A percentile compares a stretch with the other conserved stretches of the same genome.
Conservation (phyloP, 1,140 invertebrate genomes). For the Sarcophaga peregrina region DNA sequence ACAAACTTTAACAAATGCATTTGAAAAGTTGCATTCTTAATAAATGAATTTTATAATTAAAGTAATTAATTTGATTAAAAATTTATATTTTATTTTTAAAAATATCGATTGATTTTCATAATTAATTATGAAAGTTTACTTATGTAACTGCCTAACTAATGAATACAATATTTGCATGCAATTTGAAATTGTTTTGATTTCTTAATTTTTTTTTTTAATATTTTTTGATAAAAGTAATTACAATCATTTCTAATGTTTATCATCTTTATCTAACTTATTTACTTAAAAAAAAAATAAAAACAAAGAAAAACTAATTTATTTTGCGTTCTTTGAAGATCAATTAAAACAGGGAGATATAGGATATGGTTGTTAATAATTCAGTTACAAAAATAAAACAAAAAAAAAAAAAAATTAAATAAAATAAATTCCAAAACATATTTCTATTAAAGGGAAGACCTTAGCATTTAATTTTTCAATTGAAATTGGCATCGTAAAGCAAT, state of each 20-base stretch:
- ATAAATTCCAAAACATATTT: background rate
- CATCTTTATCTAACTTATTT: slow-evolving; percentile 23
- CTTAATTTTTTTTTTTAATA: no score
- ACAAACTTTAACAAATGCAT: no score
- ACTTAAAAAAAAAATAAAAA: slow-evolving; percentile 6
- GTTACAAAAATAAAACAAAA: background rate
- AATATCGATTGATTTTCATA: no score
- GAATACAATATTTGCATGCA: slow-evolving; percentile 14
- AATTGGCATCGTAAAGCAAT: background rate
- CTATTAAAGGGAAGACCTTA: slow-evolving; percentile 27
- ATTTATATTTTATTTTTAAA: no score
- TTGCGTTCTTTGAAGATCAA: background rate
- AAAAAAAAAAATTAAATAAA: background rate
- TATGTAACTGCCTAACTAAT: background rate
- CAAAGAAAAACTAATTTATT: background rate
- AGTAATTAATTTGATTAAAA: no score
- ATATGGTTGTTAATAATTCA: background rate
- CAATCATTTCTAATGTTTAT: slow-evolving; percentile 37
- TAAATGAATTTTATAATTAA: no score
- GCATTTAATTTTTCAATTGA: background rate
- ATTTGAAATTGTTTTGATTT: background rate
- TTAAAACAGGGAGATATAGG: slow-evolving; percentile 34
- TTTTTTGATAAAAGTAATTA: background rate
- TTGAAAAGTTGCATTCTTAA: no score
- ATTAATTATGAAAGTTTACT: background rate